These are phyloP conservation scores for Catharus minimus DNA, from an alignment of 2,113 vertebrate species.

Conservation along the genomic window DNA sequence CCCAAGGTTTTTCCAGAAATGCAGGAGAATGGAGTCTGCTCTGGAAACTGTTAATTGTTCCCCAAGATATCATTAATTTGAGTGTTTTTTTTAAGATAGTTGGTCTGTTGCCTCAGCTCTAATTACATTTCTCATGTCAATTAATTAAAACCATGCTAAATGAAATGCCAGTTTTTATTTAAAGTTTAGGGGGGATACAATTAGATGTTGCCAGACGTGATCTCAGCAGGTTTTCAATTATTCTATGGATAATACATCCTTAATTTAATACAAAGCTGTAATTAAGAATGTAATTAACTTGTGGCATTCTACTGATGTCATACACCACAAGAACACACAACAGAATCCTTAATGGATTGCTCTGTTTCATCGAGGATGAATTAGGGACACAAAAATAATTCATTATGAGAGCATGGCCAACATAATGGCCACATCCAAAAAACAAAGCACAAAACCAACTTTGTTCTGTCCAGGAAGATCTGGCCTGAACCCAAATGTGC, in stretches of 20 bases:
- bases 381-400: slow-evolving; percentile 38
- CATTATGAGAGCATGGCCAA: slow-evolving; percentile 2
- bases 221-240: slow-evolving; percentile 79
- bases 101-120: slow-evolving; percentile 19
- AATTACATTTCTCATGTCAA: slow-evolving; percentile 62
- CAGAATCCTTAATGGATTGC: slow-evolving; percentile 18
- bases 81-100: background rate
- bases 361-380: slow-evolving; percentile 14
- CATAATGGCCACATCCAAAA: background rate
- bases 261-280: slow-evolving; percentile 73
- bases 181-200: slow-evolving; percentile 53
- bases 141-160: slow-evolving; percentile 72
- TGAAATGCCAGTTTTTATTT: slow-evolving; percentile 67
- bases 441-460: background rate
- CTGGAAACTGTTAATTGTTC: background rate
- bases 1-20: background rate
- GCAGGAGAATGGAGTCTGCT: background rate
- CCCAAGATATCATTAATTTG: background rate
- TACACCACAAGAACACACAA: slow-evolving; percentile 41
- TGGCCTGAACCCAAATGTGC: background rate
- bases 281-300: slow-evolving; percentile 79
- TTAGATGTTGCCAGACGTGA: slow-evolving; percentile 72
- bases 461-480: background rate
- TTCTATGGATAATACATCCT: slow-evolving; percentile 56
- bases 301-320: slow-evolving; percentile 65